These are phyloP conservation scores for Phainopepla nitens DNA, from an alignment of 2,113 vertebrate genomes.

Conservation along the genomic window DNA sequence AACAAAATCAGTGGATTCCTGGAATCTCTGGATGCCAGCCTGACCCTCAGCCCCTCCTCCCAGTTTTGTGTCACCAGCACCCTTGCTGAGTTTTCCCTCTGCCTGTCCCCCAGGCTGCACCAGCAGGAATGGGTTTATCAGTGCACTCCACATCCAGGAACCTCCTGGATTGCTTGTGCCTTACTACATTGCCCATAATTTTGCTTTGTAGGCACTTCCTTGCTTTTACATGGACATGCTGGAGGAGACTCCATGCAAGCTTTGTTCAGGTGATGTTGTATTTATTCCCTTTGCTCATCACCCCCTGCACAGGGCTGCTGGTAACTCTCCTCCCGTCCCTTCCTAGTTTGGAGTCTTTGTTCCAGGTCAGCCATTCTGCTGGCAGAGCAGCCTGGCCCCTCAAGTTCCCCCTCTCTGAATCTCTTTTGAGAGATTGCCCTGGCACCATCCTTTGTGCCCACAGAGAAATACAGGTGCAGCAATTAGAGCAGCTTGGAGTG, in stretches of 20 bases:
- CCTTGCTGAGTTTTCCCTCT: background rate
- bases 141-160: accelerated
- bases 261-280: background rate
- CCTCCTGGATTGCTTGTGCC: background rate
- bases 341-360: background rate
- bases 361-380: background rate
- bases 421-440: background rate
- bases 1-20: background rate
- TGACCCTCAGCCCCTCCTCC: background rate
- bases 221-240: accelerated
- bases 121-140: background rate
- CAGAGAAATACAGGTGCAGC: background rate
- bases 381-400: background rate
- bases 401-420: no score
- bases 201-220: background rate
- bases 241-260: background rate
- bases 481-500: background rate
- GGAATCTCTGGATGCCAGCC: background rate
- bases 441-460: accelerated
- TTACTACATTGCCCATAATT: accelerated
- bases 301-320: background rate
- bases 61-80: background rate
- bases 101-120: background rate
- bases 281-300: background rate
- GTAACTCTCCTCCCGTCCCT: background rate